These are phyloP conservation scores for Cuniculus paca DNA, from an alignment of 2,797 vertebrate genomes.

Conservation along the genomic window DNA sequence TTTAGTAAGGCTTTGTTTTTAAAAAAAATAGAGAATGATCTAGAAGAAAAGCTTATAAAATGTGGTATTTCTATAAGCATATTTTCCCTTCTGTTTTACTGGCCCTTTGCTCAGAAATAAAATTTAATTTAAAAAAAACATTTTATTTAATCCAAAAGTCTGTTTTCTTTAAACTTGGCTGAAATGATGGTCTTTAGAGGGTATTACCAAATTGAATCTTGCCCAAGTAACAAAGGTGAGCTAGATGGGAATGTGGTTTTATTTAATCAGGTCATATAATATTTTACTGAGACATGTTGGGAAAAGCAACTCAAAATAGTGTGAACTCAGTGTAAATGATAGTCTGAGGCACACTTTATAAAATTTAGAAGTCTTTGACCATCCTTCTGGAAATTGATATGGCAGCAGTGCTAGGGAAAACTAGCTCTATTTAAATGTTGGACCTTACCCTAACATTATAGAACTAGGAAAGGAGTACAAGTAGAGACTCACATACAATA, in stretches of 20 bases:
- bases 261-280: constrained; percentile 88
- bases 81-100: neutral
- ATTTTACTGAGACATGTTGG: constrained; percentile 86
- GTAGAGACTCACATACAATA: neutral
- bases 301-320: constrained; percentile 83
- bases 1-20: neutral
- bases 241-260: constrained; percentile 85
- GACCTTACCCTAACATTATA: neutral
- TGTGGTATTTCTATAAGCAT: neutral
- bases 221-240: constrained; percentile 88
- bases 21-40: neutral
- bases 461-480: constrained; percentile 6
- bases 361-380: neutral
- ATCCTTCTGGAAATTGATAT: constrained; percentile 44
- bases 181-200: constrained; percentile 78
- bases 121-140: constrained; percentile 51
- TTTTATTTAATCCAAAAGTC: constrained; percentile 55
- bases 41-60: constrained; percentile 47
- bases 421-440: neutral
- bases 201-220: constrained; percentile 81
- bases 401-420: neutral
- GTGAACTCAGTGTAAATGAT: constrained; percentile 53
- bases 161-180: constrained; percentile 69
- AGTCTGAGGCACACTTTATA: constrained; percentile 3
- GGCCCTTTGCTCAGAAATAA: constrained; percentile 62